Percentiles rank a stretch among this genome's conserved stretches.
Evolutionary conservation across 2,797 vertebrate genomes (phyloP).

Genomic region (Megalops cyprinoides): DNA sequence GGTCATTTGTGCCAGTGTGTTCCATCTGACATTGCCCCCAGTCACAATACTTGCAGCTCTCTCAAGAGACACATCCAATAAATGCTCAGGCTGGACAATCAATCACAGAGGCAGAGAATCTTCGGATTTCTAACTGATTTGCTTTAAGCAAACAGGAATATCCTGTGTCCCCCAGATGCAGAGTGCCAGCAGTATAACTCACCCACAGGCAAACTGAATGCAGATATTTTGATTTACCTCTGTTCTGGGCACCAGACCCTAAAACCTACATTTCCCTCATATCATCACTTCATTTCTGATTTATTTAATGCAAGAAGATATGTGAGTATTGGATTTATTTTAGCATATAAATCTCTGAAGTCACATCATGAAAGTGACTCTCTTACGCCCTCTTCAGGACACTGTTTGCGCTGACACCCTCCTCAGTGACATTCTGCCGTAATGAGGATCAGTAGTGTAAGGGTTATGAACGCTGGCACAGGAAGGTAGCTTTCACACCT

Average conservation of each 20-base stretch:
- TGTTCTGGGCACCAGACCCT: neutral
- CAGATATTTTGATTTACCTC: neutral
- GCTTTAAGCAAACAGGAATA: no score
- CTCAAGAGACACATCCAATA: slow-evolving; percentile 24
- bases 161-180: neutral
- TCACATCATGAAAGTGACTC: neutral
- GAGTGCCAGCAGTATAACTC: neutral
- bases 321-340: neutral
- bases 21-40: neutral
- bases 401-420: slow-evolving; percentile 81
- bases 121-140: no score
- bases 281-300: no score
- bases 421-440: slow-evolving; percentile 93
- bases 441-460: slow-evolving; percentile 95
- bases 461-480: slow-evolving; percentile 1
- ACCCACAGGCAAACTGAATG: neutral
- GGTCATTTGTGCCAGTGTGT: neutral
- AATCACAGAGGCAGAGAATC: slow-evolving; percentile 11
- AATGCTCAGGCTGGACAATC: slow-evolving; percentile 29
- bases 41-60: neutral
- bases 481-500: neutral
- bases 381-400: slow-evolving; percentile 60
- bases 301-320: neutral
- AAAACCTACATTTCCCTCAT: no score
- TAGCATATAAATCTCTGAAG: neutral